A percentile compares a stretch with the other conserved stretches of the same genome.
Conservation (phyloP, 2,113 vertebrate species). For the Myrmecobius fasciatus region DNA sequence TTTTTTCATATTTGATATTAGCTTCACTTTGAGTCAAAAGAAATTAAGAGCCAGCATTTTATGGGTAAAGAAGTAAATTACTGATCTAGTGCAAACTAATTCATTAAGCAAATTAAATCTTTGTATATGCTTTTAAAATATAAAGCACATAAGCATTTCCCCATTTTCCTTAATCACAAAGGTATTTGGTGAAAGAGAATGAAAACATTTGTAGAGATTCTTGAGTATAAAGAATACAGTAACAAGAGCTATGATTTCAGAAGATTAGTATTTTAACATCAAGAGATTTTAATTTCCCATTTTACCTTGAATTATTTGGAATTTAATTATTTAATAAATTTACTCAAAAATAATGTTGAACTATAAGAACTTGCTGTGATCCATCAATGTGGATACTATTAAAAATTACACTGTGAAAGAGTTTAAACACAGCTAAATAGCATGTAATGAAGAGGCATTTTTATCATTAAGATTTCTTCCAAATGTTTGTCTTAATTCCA, state of each 20-base stretch:
- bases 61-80: background rate
- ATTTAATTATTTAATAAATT: background rate
- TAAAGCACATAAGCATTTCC: background rate
- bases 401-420: background rate
- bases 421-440: background rate
- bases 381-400: background rate
- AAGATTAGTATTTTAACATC: constrained; percentile 14
- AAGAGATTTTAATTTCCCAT: constrained; percentile 11
- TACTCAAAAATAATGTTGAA: constrained; percentile 33
- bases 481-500: background rate
- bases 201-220: constrained; percentile 26
- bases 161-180: constrained; percentile 3
- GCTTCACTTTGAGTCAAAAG: background rate
- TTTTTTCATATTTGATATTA: background rate
- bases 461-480: background rate
- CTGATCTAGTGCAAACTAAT: background rate
- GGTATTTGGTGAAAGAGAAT: background rate
- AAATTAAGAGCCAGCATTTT: background rate
- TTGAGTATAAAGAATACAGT: background rate
- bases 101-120: constrained; percentile 13
- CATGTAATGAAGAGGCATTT: background rate
- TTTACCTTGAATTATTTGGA: background rate
- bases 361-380: background rate
- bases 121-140: constrained; percentile 4
- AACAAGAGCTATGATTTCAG: constrained; percentile 1